Evolutionary conservation across 2,888 invertebrate genomes (phyloP), one percentile per base, ranked within the genome.

Genomic region (Eristalis tenax): DNA sequence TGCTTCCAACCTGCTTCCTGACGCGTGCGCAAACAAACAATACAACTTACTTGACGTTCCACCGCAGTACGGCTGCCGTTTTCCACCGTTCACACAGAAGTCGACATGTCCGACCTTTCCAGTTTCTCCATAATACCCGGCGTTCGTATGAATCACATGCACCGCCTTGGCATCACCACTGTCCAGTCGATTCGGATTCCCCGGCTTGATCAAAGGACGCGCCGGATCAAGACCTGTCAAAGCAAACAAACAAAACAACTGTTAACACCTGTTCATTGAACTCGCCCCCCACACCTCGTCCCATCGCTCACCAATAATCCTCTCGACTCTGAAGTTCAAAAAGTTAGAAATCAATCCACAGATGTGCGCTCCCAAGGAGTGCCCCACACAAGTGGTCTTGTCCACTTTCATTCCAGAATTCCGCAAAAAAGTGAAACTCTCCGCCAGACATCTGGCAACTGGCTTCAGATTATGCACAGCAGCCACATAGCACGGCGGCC

Each of bases 71-170:
- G 97, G 97, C 91, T 96, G 96, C n/a, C 89, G 86, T 89, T 92
- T 93, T n/a, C 96, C 97, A 0, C 97, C 97, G 90, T 97, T 97
- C 56, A 97, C 94, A 90, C 97, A 97, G 93, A 97, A 96, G 93
- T 97, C 97, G 0, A 96, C 96, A 91, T 96, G 96, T 0, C 97
- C 97, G 4, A 96, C 94, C 4, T 95, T 93, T 5, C 96, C 96
- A 1, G 94, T 94, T 91, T 97, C 96, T 0, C 97, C 97, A 92
- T 97, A 97, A 84, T 95, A 95, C 0, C 96, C 96, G 0, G 97
- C 96, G 91, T 96, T 97, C 0, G 97, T 97, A 91, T 97, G 97
- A 28, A 97, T 94, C 23, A 96, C 96, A 91, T 96, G 96, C 3
- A 97, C 97, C 0, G 96, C 96, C 79, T 95, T 94, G 2, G 97